A percentile compares a stretch with the other conserved stretches of the same genome.
Evolutionary conservation across 2,888 invertebrate genomes (phyloP).

Genomic region (Cosmorhoe ocellata): DNA sequence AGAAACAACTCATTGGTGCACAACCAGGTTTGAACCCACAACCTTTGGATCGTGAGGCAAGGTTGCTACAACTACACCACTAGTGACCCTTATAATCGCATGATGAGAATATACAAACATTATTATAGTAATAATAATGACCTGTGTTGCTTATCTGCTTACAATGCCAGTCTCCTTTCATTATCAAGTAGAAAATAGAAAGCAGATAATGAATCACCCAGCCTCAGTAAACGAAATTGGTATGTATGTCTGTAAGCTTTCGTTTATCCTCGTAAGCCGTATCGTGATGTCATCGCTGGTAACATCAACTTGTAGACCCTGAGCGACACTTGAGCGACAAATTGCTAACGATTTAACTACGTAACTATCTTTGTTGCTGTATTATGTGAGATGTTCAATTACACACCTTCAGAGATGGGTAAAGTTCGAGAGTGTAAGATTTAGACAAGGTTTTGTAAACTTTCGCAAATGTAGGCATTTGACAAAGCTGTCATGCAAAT

Average conservation of each 20-base stretch:
- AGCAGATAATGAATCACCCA: slow-evolving; percentile 10
- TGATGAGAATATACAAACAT: no score
- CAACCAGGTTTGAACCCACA: no score
- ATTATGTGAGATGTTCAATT: slow-evolving; percentile 7
- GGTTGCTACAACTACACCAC: no score
- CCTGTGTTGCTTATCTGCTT: no score
- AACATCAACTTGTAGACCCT: slow-evolving; percentile 12
- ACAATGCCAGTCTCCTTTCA: background rate
- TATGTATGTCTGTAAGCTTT: slow-evolving; percentile 7
- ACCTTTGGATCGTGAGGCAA: no score
- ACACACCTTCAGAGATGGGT: background rate
- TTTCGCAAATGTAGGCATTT: slow-evolving; percentile 7
- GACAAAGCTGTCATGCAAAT: slow-evolving; percentile 20
- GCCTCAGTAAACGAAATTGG: background rate
- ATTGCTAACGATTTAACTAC: slow-evolving; percentile 2
- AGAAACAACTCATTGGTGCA: no score
- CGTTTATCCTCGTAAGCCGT: slow-evolving; percentile 23
- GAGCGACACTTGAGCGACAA: slow-evolving; percentile 9
- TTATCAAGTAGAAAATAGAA: slow-evolving; percentile 10
- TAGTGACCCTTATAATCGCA: no score
- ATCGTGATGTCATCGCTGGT: slow-evolving; percentile 52
- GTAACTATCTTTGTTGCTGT: background rate
- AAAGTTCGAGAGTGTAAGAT: slow-evolving; percentile 1
- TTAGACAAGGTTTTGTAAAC: background rate
- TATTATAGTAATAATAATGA: no score